Percentiles rank a stretch among this genome's conserved stretches.
These are phyloP conservation scores for Dasysyrphus tricinctus DNA, from an alignment of 2,888 invertebrate species.

Conservation along the genomic window DNA sequence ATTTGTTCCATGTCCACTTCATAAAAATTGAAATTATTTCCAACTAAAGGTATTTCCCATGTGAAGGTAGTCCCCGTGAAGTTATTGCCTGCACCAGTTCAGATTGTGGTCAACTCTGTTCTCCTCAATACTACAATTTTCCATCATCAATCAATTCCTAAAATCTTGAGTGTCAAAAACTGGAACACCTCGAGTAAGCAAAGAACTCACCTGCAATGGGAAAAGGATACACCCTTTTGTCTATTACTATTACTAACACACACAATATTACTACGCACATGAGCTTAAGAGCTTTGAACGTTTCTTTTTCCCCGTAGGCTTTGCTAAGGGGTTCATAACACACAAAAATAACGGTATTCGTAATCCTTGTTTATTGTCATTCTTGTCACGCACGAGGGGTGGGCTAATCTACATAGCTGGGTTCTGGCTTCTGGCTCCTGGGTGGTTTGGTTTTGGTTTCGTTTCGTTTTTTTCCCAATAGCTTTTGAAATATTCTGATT, in stretches of 20 bases:
- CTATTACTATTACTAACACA: neutral
- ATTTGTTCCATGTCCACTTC: no score
- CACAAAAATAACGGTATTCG: conserved; percentile 54
- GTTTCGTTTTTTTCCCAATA: neutral
- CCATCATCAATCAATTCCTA: neutral
- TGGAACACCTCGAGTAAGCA: neutral
- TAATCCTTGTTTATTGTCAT: conserved; percentile 73
- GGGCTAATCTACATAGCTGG: conserved; percentile 56
- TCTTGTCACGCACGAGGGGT: conserved; percentile 62
- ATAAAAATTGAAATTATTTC: no score
- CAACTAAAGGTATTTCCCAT: no score
- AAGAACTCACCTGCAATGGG: conserved; percentile 35
- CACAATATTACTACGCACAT: conserved; percentile 26
- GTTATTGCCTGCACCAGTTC: no score
- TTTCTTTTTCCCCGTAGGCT: neutral
- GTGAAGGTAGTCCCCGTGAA: no score
- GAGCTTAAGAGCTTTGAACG: conserved; percentile 35
- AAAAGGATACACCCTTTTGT: conserved; percentile 22
- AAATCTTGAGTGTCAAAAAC: neutral
- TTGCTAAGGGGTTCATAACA: conserved; percentile 48
- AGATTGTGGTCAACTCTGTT: neutral
- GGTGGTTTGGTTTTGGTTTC: conserved; percentile 41
- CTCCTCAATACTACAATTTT: no score
- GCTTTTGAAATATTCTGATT: conserved; percentile 33
- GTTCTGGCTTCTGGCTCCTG: neutral